phyloP scores from a whole-genome alignment of 2,888 invertebrate genomes.

The Tetanocera ferruginea region DNA sequence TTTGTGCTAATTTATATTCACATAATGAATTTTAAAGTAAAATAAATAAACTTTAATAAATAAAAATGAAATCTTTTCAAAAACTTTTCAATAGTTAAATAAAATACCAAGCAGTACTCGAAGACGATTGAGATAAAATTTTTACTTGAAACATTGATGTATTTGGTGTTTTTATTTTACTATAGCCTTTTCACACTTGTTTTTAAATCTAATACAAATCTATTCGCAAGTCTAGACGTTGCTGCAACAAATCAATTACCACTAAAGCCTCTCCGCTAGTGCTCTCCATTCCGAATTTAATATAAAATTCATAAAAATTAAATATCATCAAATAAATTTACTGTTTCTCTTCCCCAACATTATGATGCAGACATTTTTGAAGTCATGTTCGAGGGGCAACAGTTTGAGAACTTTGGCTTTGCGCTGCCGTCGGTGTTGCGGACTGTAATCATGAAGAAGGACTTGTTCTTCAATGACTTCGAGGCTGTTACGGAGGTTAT shows the following conservation, averaged over 20 bases:
- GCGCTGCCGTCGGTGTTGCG: constrained; percentile 72
- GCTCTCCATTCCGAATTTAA: too few relatives aligned
- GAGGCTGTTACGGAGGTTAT: constrained; percentile 76
- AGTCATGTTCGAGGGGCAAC: constrained; percentile 79
- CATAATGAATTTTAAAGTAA: neutral
- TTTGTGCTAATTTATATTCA: neutral
- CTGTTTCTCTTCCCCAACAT: neutral
- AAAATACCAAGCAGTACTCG: too few relatives aligned
- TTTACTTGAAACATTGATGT: too few relatives aligned
- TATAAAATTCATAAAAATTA: too few relatives aligned
- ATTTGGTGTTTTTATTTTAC: too few relatives aligned
- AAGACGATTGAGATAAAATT: too few relatives aligned
- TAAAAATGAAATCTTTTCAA: too few relatives aligned
- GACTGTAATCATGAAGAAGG: constrained; percentile 72
- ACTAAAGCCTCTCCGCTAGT: neutral
- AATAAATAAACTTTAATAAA: too few relatives aligned
- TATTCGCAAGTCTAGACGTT: neutral
- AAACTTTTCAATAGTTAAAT: too few relatives aligned
- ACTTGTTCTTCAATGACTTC: constrained; percentile 75
- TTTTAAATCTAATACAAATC: too few relatives aligned
- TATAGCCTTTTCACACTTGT: too few relatives aligned
- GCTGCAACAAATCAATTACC: neutral
- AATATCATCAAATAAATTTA: neutral
- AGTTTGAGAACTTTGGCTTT: constrained; percentile 80
- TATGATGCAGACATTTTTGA: constrained; percentile 73